Evolutionary conservation across 2,113 vertebrate genomes (phyloP).

Genomic region (Engraulis encrasicolus): DNA sequence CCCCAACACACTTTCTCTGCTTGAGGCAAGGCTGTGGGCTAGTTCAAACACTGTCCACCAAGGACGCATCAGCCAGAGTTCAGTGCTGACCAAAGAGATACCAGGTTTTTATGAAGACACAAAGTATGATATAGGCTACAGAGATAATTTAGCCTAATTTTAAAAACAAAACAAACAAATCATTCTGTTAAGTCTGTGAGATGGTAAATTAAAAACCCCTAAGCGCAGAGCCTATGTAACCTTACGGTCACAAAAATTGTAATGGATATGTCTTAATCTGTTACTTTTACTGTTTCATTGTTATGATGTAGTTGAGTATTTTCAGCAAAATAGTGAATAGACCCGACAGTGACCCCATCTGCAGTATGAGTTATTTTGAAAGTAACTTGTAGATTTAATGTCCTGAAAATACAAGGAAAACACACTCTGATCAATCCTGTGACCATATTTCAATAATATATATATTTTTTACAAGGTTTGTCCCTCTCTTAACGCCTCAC

Average conservation of each 20-base stretch:
- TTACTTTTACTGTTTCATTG: too few relatives aligned
- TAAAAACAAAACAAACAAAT: not conserved
- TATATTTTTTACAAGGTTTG: not conserved
- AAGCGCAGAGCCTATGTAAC: too few relatives aligned
- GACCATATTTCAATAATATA: not conserved
- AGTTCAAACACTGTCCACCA: not conserved
- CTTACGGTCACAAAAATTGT: too few relatives aligned
- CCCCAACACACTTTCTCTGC: not conserved
- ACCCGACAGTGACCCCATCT: too few relatives aligned
- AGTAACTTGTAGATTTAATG: too few relatives aligned
- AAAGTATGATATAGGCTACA: not conserved
- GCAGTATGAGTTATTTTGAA: too few relatives aligned
- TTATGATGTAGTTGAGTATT: too few relatives aligned
- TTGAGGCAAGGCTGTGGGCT: not conserved
- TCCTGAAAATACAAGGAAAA: too few relatives aligned
- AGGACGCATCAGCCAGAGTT: not conserved
- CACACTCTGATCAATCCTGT: not conserved
- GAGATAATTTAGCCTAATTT: not conserved
- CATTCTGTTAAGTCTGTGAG: not conserved
- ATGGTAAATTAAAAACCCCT: not conserved
- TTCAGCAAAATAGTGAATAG: too few relatives aligned
- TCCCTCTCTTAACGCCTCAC: not conserved
- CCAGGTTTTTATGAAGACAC: not conserved
- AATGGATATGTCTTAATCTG: too few relatives aligned
- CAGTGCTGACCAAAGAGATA: not conserved